These are phyloP conservation scores for Drosophila dives DNA, from an alignment of 2,888 invertebrate genomes.

Conservation along the genomic window DNA sequence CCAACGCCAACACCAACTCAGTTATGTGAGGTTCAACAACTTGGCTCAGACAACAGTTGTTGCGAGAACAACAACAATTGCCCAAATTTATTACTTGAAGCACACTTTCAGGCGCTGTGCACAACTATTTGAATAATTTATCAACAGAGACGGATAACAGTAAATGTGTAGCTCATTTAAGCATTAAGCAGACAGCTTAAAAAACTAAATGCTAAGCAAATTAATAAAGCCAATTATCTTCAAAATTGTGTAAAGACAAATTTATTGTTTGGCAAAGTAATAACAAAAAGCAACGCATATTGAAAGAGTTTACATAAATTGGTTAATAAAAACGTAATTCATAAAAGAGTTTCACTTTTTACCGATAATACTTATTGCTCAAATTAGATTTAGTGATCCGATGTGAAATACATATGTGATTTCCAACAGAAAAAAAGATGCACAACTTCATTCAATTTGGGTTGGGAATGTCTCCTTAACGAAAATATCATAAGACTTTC, in stretches of 20 bases:
- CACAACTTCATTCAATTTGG: neutral
- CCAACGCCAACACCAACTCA: constrained; percentile 28
- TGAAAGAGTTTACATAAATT: no score
- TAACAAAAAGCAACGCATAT: no score
- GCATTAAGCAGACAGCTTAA: neutral
- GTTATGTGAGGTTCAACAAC: constrained; percentile 48
- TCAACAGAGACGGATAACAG: neutral
- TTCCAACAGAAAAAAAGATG: neutral
- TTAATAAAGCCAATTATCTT: neutral
- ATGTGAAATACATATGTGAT: neutral
- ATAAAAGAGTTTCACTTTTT: no score
- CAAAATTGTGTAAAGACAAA: no score
- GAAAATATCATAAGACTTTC: neutral
- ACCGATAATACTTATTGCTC: neutral
- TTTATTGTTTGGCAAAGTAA: no score
- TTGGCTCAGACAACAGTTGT: constrained; percentile 26
- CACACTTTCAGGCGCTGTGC: constrained; percentile 20
- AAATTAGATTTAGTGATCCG: neutral
- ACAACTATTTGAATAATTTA: constrained; percentile 48
- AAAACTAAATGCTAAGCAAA: neutral
- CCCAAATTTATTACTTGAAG: neutral
- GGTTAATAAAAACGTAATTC: no score
- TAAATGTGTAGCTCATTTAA: neutral
- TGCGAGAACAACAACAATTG: constrained; percentile 2
- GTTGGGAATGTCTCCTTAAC: neutral